Percentiles rank a stretch among this genome's conserved stretches.
Conservation (phyloP, 2,113 vertebrate species). For the Tonatia bakeri region DNA sequence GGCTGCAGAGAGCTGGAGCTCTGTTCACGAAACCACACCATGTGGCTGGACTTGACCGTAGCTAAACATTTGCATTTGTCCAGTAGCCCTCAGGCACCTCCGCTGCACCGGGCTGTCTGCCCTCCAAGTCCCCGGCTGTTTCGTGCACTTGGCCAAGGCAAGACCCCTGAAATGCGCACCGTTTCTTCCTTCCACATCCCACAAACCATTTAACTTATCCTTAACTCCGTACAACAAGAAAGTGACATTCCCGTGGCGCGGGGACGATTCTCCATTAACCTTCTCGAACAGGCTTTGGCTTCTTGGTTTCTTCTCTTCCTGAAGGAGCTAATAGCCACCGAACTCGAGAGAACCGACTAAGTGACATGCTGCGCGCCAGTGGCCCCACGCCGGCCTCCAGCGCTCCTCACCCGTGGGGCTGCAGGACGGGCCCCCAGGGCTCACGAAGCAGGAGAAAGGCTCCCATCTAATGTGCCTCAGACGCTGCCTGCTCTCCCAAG, state of each 20-base stretch:
- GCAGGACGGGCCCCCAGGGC: not conserved
- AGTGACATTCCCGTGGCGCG: rapidly evolving
- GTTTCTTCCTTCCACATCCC: not conserved
- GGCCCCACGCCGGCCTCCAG: not conserved
- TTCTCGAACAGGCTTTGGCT: not conserved
- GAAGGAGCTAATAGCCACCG: not conserved
- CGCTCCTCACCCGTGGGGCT: not conserved
- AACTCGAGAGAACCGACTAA: not conserved
- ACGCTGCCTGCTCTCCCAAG: not conserved
- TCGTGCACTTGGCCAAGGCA: not conserved
- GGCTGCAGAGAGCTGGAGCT: not conserved
- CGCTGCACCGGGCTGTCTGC: not conserved
- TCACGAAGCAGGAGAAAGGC: rapidly evolving
- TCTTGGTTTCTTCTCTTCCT: not conserved
- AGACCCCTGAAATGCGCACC: rapidly evolving
- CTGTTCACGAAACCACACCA: not conserved
- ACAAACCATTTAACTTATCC: not conserved
- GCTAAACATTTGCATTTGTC: not conserved
- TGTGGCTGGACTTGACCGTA: rapidly evolving
- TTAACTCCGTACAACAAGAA: not conserved
- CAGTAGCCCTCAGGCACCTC: rapidly evolving
- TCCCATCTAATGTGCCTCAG: rapidly evolving
- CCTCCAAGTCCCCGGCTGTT: not conserved
- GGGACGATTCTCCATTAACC: not conserved
- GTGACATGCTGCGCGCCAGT: rapidly evolving